Evolutionary conservation across 2,797 vertebrate species (phyloP).

Genomic region (Manis javanica): DNA sequence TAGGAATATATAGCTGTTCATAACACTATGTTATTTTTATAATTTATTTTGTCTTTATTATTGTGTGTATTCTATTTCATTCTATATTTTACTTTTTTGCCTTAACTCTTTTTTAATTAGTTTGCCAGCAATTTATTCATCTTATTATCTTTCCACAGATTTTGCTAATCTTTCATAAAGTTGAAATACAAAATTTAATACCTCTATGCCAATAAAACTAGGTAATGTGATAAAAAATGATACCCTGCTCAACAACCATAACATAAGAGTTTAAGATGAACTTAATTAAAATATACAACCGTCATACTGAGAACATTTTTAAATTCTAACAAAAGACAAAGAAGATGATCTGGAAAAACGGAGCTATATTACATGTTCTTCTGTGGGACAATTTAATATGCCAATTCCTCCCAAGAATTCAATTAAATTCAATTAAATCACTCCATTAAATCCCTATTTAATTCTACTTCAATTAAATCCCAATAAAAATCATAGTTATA

Average conservation of each 20-base stretch:
- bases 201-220: not conserved
- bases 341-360: not conserved
- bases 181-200: not conserved
- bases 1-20: not conserved
- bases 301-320: not conserved
- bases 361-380: not conserved
- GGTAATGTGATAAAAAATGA: not conserved
- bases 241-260: not conserved
- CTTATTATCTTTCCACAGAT: not conserved
- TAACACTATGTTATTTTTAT: not conserved
- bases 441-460: too few species aligned
- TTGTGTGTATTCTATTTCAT: constrained; percentile 18
- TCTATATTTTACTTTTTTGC: not conserved
- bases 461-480: not conserved
- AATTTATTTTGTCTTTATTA: constrained; percentile 10
- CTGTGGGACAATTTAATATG: not conserved
- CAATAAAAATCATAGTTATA: not conserved
- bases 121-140: not conserved
- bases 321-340: not conserved
- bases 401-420: not conserved
- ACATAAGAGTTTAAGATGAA: not conserved
- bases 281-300: not conserved
- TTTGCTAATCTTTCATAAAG: constrained; percentile 30
- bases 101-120: not conserved
- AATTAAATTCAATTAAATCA: too few species aligned